phyloP scores from a whole-genome alignment of 2,888 invertebrate species.

The Drosophila mettleri region DNA sequence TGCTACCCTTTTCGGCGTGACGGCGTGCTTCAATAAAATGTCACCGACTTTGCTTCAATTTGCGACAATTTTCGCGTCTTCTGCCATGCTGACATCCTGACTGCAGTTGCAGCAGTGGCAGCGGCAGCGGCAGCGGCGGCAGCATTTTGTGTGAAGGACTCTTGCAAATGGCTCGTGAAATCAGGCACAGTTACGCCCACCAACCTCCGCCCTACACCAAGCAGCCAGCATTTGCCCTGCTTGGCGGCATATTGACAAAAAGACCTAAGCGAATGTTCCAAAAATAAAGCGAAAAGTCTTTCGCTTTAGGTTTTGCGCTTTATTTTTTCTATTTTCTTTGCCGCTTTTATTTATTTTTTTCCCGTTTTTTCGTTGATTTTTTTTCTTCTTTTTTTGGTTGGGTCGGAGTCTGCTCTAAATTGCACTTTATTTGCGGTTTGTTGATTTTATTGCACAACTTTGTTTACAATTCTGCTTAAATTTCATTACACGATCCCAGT shows the following conservation, averaged over 20 bases:
- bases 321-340: conserved; percentile 16
- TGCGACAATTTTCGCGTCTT: conserved; percentile 60
- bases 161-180: conserved; percentile 70
- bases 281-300: conserved; percentile 50
- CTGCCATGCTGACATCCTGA: conserved; percentile 24
- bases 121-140: conserved; percentile 4
- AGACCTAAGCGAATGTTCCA: conserved; percentile 34
- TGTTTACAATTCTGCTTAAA: conserved; percentile 77
- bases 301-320: conserved; percentile 17
- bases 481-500: conserved; percentile 74
- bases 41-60: conserved; percentile 61
- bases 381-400: conserved; percentile 17
- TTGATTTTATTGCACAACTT: conserved; percentile 76
- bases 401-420: conserved; percentile 58
- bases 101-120: conserved; percentile 14
- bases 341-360: conserved; percentile 16
- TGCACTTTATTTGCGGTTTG: conserved; percentile 75
- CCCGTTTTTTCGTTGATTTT: not conserved
- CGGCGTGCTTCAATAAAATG: conserved; percentile 51
- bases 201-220: not conserved
- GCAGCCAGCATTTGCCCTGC: not conserved
- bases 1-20: conserved; percentile 11
- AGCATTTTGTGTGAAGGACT: conserved; percentile 47
- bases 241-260: conserved; percentile 50
- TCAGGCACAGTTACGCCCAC: conserved; percentile 50